Base-by-base conservation (phyloP, 2,888 invertebrate species). In the Heteromurus nitidus region DNA sequence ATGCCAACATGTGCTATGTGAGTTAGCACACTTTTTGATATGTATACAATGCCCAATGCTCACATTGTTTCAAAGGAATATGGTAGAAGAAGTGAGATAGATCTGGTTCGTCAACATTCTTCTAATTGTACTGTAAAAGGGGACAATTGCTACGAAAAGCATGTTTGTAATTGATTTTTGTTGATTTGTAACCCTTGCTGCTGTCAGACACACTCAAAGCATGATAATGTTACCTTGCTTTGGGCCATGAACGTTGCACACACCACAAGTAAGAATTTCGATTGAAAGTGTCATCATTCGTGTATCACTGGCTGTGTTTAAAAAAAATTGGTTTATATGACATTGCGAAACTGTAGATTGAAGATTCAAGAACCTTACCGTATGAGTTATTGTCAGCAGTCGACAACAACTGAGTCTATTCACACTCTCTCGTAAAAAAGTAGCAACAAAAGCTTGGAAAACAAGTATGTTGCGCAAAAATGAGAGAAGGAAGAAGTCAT, bases 101-200 rank as follows among this genome's bases (percentile, higher is more conserved):
- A 53, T 80, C 80, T 80, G 73, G 80, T 80, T 80, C 73, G 55
- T 20, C 73, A 47, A 50, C 67, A 73, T 80, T 68, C 50, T 36
- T 50, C 73, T 80, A 73, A 68, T 73, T 79, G 70, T n/a, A n/a
- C n/a, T n/a, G n/a, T 79, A 72, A 79, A 79, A 80, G 80, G 73
- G 80, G 73, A 80, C 80, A 55, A 68, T 80, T 53, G 69, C 62
- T 69, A 36, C 69, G 70, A 50, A 64, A 77, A 65, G 62, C 79
- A 79, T 70, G 69, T 22, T 60, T 64, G 44, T 69, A 77, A 80
- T 80, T 80, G 80, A 73, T 73, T 80, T 80, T 47, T 65, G 69
- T 79, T 64, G 70, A 79, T 79, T 79, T 79, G 79, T 70, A 24
- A 72, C 64, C 65, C 36, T 68, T 28, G 16, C 26, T 62, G 55